Evolutionary conservation across 2,113 vertebrate species (phyloP).

Genomic region (Falco punctatus): DNA sequence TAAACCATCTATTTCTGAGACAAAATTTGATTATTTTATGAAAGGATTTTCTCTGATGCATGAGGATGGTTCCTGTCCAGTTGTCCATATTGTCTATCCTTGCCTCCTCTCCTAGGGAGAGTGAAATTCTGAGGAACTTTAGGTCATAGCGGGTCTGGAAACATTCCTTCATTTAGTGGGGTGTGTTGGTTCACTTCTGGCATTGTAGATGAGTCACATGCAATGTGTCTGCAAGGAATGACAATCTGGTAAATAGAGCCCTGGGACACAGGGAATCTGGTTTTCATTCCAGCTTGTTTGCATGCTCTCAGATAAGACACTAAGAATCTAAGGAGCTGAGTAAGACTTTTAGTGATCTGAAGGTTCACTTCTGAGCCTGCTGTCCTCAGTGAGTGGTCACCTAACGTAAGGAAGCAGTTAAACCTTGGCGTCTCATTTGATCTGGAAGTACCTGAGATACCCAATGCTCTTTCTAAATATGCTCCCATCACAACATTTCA

Average conservation of each 20-base stretch:
- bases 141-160: slow-evolving; percentile 32
- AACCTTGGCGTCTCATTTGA: background rate
- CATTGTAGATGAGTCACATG: background rate
- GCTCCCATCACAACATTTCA: background rate
- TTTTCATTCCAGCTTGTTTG: slow-evolving; percentile 29
- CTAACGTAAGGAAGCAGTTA: background rate
- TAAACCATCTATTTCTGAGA: background rate
- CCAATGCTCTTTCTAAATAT: background rate
- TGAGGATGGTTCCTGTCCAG: background rate
- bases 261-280: background rate
- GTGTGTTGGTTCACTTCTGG: background rate
- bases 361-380: background rate
- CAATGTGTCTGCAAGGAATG: background rate
- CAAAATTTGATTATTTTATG: background rate
- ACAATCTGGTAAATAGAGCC: background rate
- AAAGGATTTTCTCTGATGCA: background rate
- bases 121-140: slow-evolving; percentile 12
- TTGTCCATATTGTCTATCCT: background rate
- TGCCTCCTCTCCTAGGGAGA: background rate
- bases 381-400: background rate
- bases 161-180: background rate
- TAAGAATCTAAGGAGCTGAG: background rate
- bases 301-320: background rate
- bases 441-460: background rate
- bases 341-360: background rate